Evolutionary conservation across 2,797 vertebrate species (phyloP).

Genomic region (Tapera naevia): DNA sequence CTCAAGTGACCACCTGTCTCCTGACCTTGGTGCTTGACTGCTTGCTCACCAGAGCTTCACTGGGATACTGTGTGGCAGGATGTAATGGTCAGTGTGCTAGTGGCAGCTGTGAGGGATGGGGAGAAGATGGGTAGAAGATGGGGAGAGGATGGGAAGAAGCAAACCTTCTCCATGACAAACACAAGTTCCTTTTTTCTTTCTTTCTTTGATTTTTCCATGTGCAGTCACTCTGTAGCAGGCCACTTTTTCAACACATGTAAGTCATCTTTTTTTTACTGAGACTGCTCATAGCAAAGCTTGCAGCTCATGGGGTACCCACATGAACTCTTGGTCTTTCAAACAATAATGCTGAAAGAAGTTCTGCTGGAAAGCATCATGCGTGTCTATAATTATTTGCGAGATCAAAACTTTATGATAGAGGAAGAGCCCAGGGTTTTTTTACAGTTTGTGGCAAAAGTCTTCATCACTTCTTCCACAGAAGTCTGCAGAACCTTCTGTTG

Average conservation of each 20-base stretch:
- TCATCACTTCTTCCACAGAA: neutral
- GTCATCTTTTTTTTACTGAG: neutral
- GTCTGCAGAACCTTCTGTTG: neutral
- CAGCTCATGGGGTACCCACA: neutral
- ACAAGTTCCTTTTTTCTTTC: neutral
- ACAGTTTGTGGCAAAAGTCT: neutral
- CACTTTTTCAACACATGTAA: neutral
- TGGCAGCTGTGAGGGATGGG: neutral
- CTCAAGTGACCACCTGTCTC: fast-evolving
- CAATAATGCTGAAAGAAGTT: neutral
- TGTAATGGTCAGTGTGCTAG: fast-evolving
- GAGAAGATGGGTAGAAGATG: no score
- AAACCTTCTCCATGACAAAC: neutral
- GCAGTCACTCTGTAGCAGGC: neutral
- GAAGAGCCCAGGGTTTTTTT: neutral
- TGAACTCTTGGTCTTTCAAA: neutral
- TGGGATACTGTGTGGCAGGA: fast-evolving
- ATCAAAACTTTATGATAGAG: neutral
- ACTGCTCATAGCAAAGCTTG: neutral
- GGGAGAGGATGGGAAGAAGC: no score
- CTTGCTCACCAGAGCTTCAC: fast-evolving
- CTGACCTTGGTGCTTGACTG: fast-evolving
- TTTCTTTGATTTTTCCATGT: neutral
- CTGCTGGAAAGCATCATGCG: neutral
- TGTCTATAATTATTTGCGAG: neutral